These are phyloP conservation scores for Eristalis tenax DNA, from an alignment of 2,888 invertebrate species.

Conservation along the genomic window DNA sequence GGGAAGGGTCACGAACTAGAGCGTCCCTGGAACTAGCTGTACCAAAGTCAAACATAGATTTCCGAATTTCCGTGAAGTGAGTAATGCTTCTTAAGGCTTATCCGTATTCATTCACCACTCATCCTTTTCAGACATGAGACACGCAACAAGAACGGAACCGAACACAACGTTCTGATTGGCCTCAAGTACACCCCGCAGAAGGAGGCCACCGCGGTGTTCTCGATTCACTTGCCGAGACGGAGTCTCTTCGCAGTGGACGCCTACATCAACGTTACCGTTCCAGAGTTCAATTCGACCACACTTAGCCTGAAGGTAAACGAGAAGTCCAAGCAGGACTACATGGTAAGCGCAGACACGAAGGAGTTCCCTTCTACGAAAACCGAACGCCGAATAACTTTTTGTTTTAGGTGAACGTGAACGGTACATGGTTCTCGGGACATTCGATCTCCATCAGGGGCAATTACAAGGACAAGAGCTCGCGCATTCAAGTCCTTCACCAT, in stretches of 20 bases:
- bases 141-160: conserved; percentile 82
- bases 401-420: conserved; percentile 86
- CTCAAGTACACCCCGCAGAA: conserved; percentile 84
- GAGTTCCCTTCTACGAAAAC: too few relatives aligned
- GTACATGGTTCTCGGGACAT: conserved; percentile 90
- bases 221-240: conserved; percentile 86
- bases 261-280: conserved; percentile 88
- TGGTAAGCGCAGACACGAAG: conserved; percentile 82
- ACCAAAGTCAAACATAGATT: conserved; percentile 86
- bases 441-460: conserved; percentile 85
- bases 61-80: conserved; percentile 83
- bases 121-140: conserved; percentile 78
- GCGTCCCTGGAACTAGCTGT: conserved; percentile 85
- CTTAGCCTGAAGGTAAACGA: conserved; percentile 87
- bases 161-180: conserved; percentile 82
- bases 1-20: conserved; percentile 82
- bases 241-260: conserved; percentile 86
- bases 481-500: conserved; percentile 85
- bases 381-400: not conserved
- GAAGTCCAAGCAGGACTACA: conserved; percentile 85
- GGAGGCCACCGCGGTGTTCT: conserved; percentile 83
- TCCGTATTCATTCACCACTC: not conserved
- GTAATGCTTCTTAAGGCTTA: conserved; percentile 26
- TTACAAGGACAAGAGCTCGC: conserved; percentile 88
- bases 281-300: conserved; percentile 87